Percentiles rank a stretch among this genome's conserved stretches.
Conservation (phyloP, 2,113 vertebrate species). For the Nibea albiflora region DNA sequence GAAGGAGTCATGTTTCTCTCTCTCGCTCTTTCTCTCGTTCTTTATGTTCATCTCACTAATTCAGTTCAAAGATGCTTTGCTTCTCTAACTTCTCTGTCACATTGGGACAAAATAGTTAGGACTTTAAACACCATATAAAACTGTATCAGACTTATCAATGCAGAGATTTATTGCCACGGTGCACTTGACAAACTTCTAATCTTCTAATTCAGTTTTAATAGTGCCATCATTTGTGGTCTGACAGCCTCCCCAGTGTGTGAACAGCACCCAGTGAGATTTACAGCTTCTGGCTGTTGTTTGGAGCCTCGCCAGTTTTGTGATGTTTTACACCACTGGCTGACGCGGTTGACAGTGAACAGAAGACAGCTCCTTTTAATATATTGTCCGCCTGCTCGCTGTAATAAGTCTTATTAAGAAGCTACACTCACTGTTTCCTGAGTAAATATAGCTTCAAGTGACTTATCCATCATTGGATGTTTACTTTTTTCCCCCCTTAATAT, state of each 20-base stretch:
- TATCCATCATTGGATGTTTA: conserved; percentile 42
- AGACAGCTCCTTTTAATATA: conserved; percentile 59
- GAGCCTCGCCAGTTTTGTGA: conserved; percentile 57
- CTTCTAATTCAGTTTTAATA: conserved; percentile 30
- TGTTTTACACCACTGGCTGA: conserved; percentile 47
- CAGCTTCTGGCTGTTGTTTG: conserved; percentile 67
- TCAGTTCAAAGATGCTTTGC: conserved; percentile 7
- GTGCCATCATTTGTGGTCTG: conserved; percentile 55
- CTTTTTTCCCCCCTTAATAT: background rate
- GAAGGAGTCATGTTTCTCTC: conserved; percentile 77
- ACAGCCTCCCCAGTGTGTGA: conserved; percentile 35
- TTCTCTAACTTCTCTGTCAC: background rate
- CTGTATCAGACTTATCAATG: background rate
- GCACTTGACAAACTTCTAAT: conserved; percentile 35
- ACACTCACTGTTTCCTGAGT: conserved; percentile 48
- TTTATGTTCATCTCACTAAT: background rate
- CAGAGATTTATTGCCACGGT: conserved; percentile 30
- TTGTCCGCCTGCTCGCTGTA: conserved; percentile 44
- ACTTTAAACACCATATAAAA: conserved; percentile 13
- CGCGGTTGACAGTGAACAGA: conserved; percentile 34
- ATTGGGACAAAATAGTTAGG: background rate
- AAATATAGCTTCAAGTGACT: conserved; percentile 55
- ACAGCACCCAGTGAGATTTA: conserved; percentile 64
- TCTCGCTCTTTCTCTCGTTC: conserved; percentile 23
- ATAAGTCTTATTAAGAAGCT: conserved; percentile 60